A percentile compares a stretch with the other conserved stretches of the same genome.
Conservation (phyloP, 2,113 vertebrate species). For the Phylloscopus trochiloides region DNA sequence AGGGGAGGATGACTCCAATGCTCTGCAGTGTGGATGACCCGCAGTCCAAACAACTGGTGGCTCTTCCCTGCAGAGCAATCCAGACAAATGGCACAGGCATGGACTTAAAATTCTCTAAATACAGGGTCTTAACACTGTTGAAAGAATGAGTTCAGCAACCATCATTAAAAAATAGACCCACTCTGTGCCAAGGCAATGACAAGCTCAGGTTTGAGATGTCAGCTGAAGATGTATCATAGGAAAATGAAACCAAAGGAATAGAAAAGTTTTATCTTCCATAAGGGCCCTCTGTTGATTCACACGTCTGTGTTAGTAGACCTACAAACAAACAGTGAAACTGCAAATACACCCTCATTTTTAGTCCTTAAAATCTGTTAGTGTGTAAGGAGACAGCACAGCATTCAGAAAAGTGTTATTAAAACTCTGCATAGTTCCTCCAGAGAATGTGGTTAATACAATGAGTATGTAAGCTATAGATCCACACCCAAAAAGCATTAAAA, state of each 20-base stretch:
- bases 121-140: neutral
- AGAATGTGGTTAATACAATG: conserved; percentile 25
- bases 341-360: conserved; percentile 8
- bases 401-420: neutral
- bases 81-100: accelerated
- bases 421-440: neutral
- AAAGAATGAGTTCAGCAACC: neutral
- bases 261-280: neutral
- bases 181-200: neutral
- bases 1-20: neutral
- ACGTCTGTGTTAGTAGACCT: neutral
- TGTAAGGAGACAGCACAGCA: neutral
- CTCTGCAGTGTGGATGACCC: neutral
- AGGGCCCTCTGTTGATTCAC: neutral
- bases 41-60: neutral
- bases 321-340: neutral
- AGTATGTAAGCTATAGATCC: conserved; percentile 17
- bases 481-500: conserved; percentile 5
- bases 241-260: neutral
- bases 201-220: neutral
- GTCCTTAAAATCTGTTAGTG: conserved; percentile 26
- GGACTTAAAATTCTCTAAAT: neutral
- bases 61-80: neutral
- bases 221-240: neutral
- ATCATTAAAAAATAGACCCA: neutral